Evolutionary conservation across 1,140 invertebrate genomes (phyloP).

Genomic region (Philaenus spumarius): DNA sequence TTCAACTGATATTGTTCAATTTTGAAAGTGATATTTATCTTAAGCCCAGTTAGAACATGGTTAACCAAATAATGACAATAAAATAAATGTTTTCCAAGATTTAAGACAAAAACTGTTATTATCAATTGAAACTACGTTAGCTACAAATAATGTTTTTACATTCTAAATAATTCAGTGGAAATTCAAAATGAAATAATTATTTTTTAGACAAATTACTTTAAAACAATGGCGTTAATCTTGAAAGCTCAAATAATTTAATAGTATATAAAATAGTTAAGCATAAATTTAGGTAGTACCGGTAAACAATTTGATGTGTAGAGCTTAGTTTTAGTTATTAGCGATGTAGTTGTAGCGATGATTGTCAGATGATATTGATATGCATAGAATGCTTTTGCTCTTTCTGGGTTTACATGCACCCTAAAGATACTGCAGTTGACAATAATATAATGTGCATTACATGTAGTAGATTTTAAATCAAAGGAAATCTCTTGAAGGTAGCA

Average conservation of each 20-base stretch:
- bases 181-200: constrained; percentile 2
- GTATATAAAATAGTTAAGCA: constrained; percentile 1
- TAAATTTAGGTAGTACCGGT: neutral
- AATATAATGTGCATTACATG: neutral
- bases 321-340: neutral
- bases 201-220: neutral
- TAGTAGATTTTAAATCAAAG: neutral
- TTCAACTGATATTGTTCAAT: too few relatives aligned
- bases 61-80: too few relatives aligned
- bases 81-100: too few relatives aligned
- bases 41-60: too few relatives aligned
- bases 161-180: neutral
- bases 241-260: constrained; percentile 11
- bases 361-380: neutral
- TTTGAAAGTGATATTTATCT: too few relatives aligned
- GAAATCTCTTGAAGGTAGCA: neutral
- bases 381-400: neutral
- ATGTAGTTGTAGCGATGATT: constrained; percentile 3
- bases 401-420: neutral
- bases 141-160: too few relatives aligned
- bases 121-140: too few relatives aligned
- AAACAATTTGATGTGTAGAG: constrained; percentile 10
- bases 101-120: too few relatives aligned
- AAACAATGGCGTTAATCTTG: neutral
- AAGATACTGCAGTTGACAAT: constrained; percentile 5